Conservation (phyloP, 2,888 invertebrate species). For the Chrysotoxum bicinctum region DNA sequence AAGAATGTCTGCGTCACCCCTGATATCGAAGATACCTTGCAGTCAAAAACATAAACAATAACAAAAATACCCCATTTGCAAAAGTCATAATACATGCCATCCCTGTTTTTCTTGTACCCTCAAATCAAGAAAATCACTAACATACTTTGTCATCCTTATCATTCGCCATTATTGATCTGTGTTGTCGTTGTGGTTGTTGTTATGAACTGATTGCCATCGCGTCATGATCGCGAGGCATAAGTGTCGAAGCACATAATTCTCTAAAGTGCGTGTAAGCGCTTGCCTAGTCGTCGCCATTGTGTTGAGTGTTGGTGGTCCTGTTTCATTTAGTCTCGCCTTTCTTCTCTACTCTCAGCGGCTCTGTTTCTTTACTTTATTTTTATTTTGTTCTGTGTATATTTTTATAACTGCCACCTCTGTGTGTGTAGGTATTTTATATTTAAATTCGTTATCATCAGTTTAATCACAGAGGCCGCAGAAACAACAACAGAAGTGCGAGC, state of each 20-base stretch:
- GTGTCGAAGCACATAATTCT: constrained; percentile 15
- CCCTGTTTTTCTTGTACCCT: constrained; percentile 33
- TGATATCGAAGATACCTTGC: neutral
- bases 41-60: neutral
- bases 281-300: neutral
- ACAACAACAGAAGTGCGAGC: constrained; percentile 21
- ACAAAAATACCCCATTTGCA: neutral
- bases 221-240: constrained; percentile 56
- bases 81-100: constrained; percentile 31
- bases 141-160: constrained; percentile 29
- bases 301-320: no score
- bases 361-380: neutral
- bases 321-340: neutral
- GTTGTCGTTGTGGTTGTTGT: neutral
- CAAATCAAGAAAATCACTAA: neutral
- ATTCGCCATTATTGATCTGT: neutral
- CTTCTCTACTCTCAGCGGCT: neutral
- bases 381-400: neutral
- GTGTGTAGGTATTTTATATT: constrained; percentile 41
- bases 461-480: constrained; percentile 28
- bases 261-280: constrained; percentile 2
- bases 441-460: constrained; percentile 60
- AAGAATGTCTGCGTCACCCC: constrained; percentile 14
- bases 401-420: neutral
- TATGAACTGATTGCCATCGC: neutral